Percentiles rank a stretch among this genome's conserved stretches.
Evolutionary conservation across 64 coral and sea anemone species (phyloP).

Genomic region (Montipora capricornis): DNA sequence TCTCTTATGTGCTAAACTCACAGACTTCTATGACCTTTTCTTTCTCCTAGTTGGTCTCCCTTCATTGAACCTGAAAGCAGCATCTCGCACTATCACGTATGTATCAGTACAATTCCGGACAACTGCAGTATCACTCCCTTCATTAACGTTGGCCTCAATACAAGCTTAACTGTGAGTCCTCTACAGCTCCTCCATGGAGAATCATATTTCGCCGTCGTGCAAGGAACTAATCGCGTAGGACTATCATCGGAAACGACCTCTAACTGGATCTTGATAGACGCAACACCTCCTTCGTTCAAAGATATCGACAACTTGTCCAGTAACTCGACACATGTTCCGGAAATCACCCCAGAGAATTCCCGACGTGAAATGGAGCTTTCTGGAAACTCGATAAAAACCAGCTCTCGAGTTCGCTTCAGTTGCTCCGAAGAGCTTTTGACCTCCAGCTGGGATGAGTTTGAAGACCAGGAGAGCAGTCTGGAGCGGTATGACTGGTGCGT

Average conservation of each 20-base stretch:
- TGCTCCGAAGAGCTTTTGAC: conserved; percentile 86
- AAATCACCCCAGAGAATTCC: not conserved
- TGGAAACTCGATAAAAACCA: not conserved
- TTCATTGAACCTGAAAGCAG: conserved; percentile 80
- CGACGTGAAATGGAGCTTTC: not conserved
- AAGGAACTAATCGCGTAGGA: conserved; percentile 70
- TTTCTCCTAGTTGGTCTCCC: conserved; percentile 57
- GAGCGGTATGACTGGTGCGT: conserved; percentile 83
- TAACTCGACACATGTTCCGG: not conserved
- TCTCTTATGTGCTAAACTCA: too few species aligned
- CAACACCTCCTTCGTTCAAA: conserved; percentile 55
- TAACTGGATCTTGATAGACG: conserved; percentile 66
- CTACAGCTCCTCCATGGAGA: conserved; percentile 67
- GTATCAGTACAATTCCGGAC: conserved; percentile 35
- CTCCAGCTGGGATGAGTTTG: conserved; percentile 86
- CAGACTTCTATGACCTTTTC: not conserved
- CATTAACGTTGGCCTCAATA: conserved; percentile 36
- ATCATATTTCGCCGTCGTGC: conserved; percentile 67
- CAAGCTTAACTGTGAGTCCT: conserved; percentile 55
- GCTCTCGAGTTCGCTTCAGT: conserved; percentile 53
- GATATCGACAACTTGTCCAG: not conserved
- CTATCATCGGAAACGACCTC: conserved; percentile 51
- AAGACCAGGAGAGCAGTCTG: conserved; percentile 80
- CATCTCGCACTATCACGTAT: conserved; percentile 71
- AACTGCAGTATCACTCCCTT: conserved; percentile 50